A percentile compares a stretch with the other conserved stretches of the same genome.
phyloP scores from a whole-genome alignment of 2,888 invertebrate species.

The Heliconius charithonia region DNA sequence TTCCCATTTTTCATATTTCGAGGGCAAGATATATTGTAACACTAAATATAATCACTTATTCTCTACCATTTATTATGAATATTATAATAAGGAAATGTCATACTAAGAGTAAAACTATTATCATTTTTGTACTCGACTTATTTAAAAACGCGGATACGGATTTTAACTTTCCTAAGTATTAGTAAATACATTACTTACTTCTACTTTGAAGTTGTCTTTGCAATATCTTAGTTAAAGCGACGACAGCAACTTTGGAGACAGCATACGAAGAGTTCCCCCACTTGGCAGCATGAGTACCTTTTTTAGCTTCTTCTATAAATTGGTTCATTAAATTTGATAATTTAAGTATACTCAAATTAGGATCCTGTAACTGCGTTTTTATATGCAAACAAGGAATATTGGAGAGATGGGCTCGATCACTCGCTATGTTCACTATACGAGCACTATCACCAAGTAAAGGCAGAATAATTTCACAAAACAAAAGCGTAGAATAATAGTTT shows the following conservation, averaged over 20 bases:
- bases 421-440: neutral
- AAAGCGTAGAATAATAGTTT: neutral
- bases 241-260: conserved; percentile 88
- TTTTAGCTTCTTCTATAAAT: neutral
- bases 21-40: neutral
- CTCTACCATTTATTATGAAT: neutral
- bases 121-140: no score
- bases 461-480: neutral
- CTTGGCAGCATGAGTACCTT: conserved; percentile 2
- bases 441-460: neutral
- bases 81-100: no score
- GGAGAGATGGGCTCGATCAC: neutral
- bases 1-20: neutral
- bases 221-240: conserved; percentile 86
- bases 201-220: conserved; percentile 77
- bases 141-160: neutral
- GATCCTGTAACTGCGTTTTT: conserved; percentile 1
- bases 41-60: neutral
- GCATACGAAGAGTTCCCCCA: conserved; percentile 69
- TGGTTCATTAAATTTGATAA: neutral
- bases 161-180: neutral
- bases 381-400: neutral
- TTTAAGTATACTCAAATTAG: neutral
- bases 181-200: neutral
- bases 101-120: no score